Conservation (phyloP, 1,140 invertebrate species). For the Drosophila ficusphila region DNA sequence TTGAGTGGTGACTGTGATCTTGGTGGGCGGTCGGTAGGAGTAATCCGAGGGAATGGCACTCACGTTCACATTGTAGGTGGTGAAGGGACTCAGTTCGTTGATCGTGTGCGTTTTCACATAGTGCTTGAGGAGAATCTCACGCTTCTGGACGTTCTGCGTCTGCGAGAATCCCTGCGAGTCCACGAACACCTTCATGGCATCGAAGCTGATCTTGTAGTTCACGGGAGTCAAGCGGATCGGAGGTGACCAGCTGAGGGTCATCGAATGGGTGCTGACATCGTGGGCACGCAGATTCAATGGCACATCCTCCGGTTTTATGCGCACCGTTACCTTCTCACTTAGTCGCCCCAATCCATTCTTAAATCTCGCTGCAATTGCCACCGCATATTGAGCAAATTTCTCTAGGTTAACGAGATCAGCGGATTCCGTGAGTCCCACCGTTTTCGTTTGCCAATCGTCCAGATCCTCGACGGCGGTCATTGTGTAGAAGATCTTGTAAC, state of each 20-base stretch:
- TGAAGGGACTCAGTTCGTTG: slow-evolving; percentile 95
- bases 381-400: slow-evolving; percentile 95
- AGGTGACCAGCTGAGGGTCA: slow-evolving; percentile 96
- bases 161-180: slow-evolving; percentile 97
- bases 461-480: slow-evolving; percentile 96
- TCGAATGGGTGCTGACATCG: slow-evolving; percentile 94
- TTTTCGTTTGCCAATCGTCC: slow-evolving; percentile 95
- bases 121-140: slow-evolving; percentile 89
- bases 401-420: slow-evolving; percentile 96
- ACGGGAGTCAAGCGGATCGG: slow-evolving; percentile 95
- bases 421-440: slow-evolving; percentile 93
- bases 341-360: slow-evolving; percentile 89
- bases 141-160: slow-evolving; percentile 91
- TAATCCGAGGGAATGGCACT: slow-evolving; percentile 94
- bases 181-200: slow-evolving; percentile 97
- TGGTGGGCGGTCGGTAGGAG: slow-evolving; percentile 94
- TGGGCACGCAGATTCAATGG: slow-evolving; percentile 93
- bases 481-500: slow-evolving; percentile 97
- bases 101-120: slow-evolving; percentile 90
- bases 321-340: slow-evolving; percentile 92
- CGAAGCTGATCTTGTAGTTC: slow-evolving; percentile 96
- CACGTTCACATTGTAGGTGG: slow-evolving; percentile 97
- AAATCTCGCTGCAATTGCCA: slow-evolving; percentile 94
- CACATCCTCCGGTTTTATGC: slow-evolving; percentile 96
- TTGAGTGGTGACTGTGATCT: slow-evolving; percentile 97